Conservation (phyloP, 2,797 vertebrate genomes). For the Mycteria americana region DNA sequence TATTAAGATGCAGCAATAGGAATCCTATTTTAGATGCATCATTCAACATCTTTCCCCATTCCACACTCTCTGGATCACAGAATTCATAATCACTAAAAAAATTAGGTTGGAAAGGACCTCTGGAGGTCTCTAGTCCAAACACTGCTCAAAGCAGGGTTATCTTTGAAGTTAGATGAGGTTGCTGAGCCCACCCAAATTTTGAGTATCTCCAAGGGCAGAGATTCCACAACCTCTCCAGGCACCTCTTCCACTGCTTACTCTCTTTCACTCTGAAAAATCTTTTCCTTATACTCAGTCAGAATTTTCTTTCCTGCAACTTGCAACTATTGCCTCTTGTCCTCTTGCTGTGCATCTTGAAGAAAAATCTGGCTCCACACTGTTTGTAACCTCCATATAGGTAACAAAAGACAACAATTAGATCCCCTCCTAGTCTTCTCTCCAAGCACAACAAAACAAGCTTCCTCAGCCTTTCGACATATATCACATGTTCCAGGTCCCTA, state of each 20-base stretch:
- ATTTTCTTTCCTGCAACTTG: not conserved
- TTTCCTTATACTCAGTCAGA: not conserved
- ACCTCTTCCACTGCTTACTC: not conserved
- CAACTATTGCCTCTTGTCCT: not conserved
- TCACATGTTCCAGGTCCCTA: not conserved
- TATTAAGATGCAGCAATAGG: not conserved
- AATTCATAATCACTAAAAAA: not conserved
- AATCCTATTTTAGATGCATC: not conserved
- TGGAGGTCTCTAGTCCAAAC: not conserved
- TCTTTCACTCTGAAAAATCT: not conserved
- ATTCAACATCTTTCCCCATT: not conserved
- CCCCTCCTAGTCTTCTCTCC: not conserved
- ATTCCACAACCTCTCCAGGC: not conserved
- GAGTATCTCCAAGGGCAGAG: not conserved
- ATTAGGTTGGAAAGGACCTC: not conserved
- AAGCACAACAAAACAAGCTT: not conserved
- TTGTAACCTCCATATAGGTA: not conserved
- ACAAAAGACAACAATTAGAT: not conserved
- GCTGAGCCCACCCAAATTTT: not conserved
- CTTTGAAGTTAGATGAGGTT: not conserved
- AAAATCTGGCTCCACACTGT: not conserved
- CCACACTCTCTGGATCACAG: not conserved
- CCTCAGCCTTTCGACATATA: not conserved
- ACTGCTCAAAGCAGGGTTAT: not conserved
- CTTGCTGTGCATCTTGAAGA: not conserved